Evolutionary conservation across 2,888 invertebrate species (phyloP), one percentile per base, ranked within the genome.

Genomic region (Aphodius granarius): DNA sequence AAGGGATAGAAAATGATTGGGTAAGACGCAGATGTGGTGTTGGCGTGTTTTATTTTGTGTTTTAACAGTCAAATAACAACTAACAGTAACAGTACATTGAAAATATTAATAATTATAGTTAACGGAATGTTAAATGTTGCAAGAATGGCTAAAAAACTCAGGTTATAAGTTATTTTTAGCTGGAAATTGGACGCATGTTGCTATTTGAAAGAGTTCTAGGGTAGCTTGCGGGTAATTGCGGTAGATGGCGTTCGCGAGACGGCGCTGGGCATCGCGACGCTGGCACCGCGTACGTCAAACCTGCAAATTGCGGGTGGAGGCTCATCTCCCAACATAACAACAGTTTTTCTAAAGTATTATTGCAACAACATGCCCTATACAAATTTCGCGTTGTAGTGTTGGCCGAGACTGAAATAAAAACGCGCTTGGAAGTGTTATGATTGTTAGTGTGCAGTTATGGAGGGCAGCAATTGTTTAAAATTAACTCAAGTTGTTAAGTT

Each of bases 211-310:
- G 66, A 16, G 18, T 66, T 66, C 66, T 66, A 13, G 3, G n/a
- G 18, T 0, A 18, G n/a, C 13, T 18, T 66, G 18, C 15, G 20
- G 18, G 15, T 66, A 19, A 6, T 5, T 3, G 2, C 68, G 68
- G 16, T 21, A 68, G 85, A 83, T 83, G 85, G 84, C 85, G 84
- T 80, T 80, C 78, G 75, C 63, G 76, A 74, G 73, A 77, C 80
- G 79, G 79, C 80, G 79, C n/a, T n/a, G n/a, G n/a, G n/a, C 82
- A 83, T 83, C 82, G 82, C 78, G 84, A 83, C 83, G 83, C 82
- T 81, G 81, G 82, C 75, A 76, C 78, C 78, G 80, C 80, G 78
- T 80, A 80, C 81, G 78, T 78, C 82, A 81, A 83, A 81, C 81
- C 77, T 77, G 80, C 78, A 81, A 81, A 81, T 80, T 80, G 81